Evolutionary conservation across 92 coral and sea anemone species (phyloP), one percentile per base, ranked within the genome.

Genomic region (Ricordea florida): DNA sequence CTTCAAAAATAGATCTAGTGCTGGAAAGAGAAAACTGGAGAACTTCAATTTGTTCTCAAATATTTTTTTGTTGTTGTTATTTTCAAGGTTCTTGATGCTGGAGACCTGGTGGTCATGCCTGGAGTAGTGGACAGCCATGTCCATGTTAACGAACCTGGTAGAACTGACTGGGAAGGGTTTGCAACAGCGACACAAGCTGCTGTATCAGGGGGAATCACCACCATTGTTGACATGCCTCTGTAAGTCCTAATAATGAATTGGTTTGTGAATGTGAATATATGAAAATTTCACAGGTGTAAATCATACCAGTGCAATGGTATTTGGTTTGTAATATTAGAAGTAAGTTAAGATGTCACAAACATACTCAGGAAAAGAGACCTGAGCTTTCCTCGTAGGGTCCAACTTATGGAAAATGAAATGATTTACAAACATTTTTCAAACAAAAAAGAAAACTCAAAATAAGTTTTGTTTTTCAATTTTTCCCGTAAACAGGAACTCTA

Each of bases 41-140:
- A 11, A 17, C 5, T 22, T 13, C 59, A 51, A 20, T 3, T 11
- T 25, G 3, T 56, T 3, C 22, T 27, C 27, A 22, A 17, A 56
- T 56, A 3, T 24, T 0, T 8, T 11, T 13, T 7, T 8, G 5
- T 44, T 41, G 18, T n/a, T 1, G 10, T 5, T 30, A 5, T 32
- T 45, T 17, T 25, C 27, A 63, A 89, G 94, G 78, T 89, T 6
- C 53, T 89, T 41, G 94, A 89, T 63, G 94, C 88, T 10, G 78
- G 86, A 10, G 84, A 89, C n/a, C 80, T 79, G 16, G 88, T 74
- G 13, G 59, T 89, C 6, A 89, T 89, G 94, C 85, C 94, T 2
- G 94, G 94, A 20, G 87, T 89, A 4, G 91, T 89, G 6, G 94
- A 89, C 31, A 89, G 94, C 45, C 94, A 89, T 69, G 94, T 89